Conservation (phyloP, 2,888 invertebrate species). For the Ecdyonurus torrentis region DNA sequence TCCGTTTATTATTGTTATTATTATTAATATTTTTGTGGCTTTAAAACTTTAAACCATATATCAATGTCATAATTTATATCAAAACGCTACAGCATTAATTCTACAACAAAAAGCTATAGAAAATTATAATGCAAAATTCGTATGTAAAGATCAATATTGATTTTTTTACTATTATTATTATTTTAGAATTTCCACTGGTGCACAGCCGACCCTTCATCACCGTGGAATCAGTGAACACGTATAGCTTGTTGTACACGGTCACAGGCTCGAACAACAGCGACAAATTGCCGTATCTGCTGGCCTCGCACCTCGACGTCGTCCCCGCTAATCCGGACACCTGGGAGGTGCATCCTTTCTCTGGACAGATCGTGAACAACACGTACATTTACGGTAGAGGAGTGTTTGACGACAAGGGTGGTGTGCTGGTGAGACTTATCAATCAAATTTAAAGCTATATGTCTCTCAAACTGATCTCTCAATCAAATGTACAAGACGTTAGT, state of each 20-base stretch:
- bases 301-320: conserved; percentile 34
- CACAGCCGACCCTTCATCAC: conserved; percentile 19
- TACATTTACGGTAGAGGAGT: conserved; percentile 31
- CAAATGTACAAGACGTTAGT: too few species aligned
- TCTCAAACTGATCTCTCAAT: too few species aligned
- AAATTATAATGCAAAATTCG: too few species aligned
- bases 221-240: conserved; percentile 21
- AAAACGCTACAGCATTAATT: too few species aligned
- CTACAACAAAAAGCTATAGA: too few species aligned
- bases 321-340: conserved; percentile 22
- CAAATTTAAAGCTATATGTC: too few species aligned
- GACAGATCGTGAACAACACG: conserved; percentile 20
- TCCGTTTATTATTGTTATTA: too few species aligned
- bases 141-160: too few species aligned
- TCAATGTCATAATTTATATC: too few species aligned
- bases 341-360: conserved; percentile 27
- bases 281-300: conserved; percentile 28
- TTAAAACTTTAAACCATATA: too few species aligned
- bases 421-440: conserved; percentile 30
- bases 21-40: too few species aligned
- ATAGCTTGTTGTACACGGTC: conserved; percentile 28
- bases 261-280: conserved; percentile 19
- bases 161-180: conserved; percentile 9
- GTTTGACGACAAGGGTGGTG: conserved; percentile 30
- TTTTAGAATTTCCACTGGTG: conserved; percentile 19